phyloP scores from a whole-genome alignment of 37 sponge, comb jelly and placozoan genomes.

The Spongilla lacustris region DNA sequence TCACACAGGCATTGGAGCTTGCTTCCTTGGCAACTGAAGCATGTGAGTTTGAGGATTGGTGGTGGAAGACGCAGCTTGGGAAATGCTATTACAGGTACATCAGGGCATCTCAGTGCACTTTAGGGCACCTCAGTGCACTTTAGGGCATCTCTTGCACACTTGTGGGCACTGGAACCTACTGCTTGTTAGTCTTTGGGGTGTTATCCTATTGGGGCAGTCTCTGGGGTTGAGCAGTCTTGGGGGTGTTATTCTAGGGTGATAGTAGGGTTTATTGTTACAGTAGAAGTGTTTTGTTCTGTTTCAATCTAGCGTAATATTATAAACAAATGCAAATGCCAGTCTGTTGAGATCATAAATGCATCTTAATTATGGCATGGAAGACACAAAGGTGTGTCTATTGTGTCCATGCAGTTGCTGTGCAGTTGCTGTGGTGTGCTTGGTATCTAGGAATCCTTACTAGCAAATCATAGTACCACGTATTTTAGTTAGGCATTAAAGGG shows the following conservation, averaged over 20 bases:
- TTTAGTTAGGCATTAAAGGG: no score
- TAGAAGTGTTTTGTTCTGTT: no score
- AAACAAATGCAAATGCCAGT: not conserved
- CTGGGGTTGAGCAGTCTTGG: no score
- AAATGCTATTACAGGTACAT: slow-evolving; percentile 95
- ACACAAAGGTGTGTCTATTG: not conserved
- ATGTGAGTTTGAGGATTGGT: slow-evolving; percentile 92
- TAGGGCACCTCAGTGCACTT: not conserved
- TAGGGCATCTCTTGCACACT: no score
- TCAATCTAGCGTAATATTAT: no score
- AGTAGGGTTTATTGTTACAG: no score
- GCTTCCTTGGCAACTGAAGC: slow-evolving; percentile 94
- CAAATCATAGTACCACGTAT: no score
- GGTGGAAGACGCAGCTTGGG: slow-evolving; percentile 99
- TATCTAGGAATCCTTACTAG: not conserved
- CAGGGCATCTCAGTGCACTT: not conserved
- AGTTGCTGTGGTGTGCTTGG: not conserved
- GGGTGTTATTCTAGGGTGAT: no score
- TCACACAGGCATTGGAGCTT: slow-evolving; percentile 82
- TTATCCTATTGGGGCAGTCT: no score
- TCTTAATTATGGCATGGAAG: not conserved
- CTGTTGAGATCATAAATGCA: not conserved
- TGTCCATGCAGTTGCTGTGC: no score
- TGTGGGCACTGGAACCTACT: not conserved
- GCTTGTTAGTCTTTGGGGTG: no score